A percentile compares a stretch with the other conserved stretches of the same genome.
Evolutionary conservation across 92 coral and sea anemone species (phyloP).

Genomic region (Parazoanthus swiftii): DNA sequence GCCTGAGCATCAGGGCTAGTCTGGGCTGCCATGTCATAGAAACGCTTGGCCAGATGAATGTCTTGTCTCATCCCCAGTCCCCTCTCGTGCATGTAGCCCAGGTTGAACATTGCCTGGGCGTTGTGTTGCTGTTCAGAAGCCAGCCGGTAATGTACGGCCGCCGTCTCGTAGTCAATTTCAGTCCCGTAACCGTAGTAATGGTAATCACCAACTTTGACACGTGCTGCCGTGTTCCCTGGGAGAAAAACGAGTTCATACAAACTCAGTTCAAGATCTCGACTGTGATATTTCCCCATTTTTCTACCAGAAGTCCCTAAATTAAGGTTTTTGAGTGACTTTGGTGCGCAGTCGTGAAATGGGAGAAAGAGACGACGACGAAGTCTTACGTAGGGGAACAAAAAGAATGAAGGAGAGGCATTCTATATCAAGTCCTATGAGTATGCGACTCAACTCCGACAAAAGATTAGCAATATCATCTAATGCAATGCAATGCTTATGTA

Average conservation of each 20-base stretch:
- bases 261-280: too few species aligned
- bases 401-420: too few species aligned
- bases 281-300: too few species aligned
- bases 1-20: constrained; percentile 96
- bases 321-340: not conserved
- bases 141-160: constrained; percentile 87
- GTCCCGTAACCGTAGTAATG: constrained; percentile 98
- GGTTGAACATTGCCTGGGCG: constrained; percentile 99
- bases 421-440: too few species aligned
- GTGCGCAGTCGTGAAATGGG: not conserved
- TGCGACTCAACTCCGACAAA: not conserved
- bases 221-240: constrained; percentile 92
- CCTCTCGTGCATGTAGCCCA: constrained; percentile 99
- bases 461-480: too few species aligned
- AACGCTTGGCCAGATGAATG: constrained; percentile 93
- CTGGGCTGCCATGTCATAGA: constrained; percentile 99
- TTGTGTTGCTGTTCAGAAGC: constrained; percentile 94
- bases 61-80: constrained; percentile 99
- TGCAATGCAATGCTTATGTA: not conserved
- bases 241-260: not conserved
- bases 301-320: too few species aligned
- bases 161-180: constrained; percentile 92
- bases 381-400: too few species aligned
- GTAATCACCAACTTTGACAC: constrained; percentile 97
- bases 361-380: too few species aligned